A percentile compares a stretch with the other conserved stretches of the same genome.
Evolutionary conservation across 2,888 invertebrate genomes (phyloP).

Genomic region (Cryptus armator): DNA sequence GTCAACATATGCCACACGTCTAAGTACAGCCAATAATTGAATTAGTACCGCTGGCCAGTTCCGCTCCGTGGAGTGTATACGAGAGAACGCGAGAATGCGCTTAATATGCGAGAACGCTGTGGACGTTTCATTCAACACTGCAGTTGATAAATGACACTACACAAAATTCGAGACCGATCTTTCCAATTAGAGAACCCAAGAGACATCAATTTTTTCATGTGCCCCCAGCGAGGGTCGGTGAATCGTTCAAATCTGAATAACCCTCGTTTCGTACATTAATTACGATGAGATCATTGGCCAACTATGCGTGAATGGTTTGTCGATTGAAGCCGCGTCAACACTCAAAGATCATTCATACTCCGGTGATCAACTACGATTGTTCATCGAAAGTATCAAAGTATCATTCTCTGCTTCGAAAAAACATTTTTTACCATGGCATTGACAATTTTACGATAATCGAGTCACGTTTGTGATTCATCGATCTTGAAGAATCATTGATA

Average conservation of each 20-base stretch:
- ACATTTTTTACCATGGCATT: constrained; percentile 4
- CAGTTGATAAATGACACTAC: neutral
- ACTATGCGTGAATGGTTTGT: constrained; percentile 21
- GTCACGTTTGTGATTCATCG: constrained; percentile 24
- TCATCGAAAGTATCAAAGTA: constrained; percentile 4
- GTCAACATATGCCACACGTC: constrained; percentile 45
- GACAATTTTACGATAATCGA: neutral
- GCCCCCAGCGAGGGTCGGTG: neutral
- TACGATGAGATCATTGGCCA: constrained; percentile 14
- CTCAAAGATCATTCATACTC: constrained; percentile 10
- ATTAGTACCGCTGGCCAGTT: constrained; percentile 75
- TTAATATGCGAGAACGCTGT: constrained; percentile 7
- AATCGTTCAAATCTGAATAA: constrained; percentile 14
- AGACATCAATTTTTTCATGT: constrained; percentile 12
- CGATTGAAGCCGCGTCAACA: neutral
- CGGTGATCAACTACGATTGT: neutral
- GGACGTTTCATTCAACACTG: neutral
- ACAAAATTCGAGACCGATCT: constrained; percentile 2
- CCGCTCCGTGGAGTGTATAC: constrained; percentile 70
- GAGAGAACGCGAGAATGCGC: constrained; percentile 8
- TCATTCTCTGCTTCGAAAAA: neutral
- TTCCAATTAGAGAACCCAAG: neutral
- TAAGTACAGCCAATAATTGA: constrained; percentile 72
- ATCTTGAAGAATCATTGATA: constrained; percentile 22
- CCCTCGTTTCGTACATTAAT: neutral